phyloP scores from a whole-genome alignment of 2,113 vertebrate genomes.

The Sinocyclocheilus anshuiensis region DNA sequence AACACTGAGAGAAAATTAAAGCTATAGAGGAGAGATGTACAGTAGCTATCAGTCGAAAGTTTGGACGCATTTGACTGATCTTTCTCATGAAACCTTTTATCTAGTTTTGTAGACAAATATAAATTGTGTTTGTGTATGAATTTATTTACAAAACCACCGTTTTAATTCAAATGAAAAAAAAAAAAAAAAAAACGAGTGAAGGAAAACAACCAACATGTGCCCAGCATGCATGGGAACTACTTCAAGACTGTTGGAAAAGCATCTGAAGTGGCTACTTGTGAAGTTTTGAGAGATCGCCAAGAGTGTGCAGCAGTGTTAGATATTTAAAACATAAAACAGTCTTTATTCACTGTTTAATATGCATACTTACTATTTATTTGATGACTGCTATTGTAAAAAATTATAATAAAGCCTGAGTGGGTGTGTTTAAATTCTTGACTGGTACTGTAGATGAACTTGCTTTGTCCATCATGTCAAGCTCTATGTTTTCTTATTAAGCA shows the following conservation, averaged over 20 bases:
- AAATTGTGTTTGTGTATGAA: not conserved
- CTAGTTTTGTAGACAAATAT: not conserved
- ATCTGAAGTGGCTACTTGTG: constrained; percentile 4
- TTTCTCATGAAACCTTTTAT: not conserved
- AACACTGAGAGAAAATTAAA: not conserved
- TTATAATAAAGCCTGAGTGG: no score
- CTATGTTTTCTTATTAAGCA: not conserved
- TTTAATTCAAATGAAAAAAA: not conserved
- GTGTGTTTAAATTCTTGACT: not conserved
- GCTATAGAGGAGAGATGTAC: not conserved
- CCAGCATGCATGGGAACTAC: constrained; percentile 15
- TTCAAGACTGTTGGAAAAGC: not conserved
- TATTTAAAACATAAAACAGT: not conserved
- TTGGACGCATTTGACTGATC: not conserved
- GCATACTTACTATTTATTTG: not conserved
- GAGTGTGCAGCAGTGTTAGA: not conserved
- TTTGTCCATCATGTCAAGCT: not conserved
- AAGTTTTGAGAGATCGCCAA: constrained; percentile 21
- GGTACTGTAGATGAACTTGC: not conserved
- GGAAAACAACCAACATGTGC: not conserved
- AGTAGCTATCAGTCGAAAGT: not conserved
- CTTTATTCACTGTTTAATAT: not conserved
- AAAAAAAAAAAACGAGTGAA: not conserved
- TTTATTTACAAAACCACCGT: not conserved
- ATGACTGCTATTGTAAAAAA: not conserved